Conservation (phyloP, 1,140 invertebrate genomes). For the Latrodectus geometricus region DNA sequence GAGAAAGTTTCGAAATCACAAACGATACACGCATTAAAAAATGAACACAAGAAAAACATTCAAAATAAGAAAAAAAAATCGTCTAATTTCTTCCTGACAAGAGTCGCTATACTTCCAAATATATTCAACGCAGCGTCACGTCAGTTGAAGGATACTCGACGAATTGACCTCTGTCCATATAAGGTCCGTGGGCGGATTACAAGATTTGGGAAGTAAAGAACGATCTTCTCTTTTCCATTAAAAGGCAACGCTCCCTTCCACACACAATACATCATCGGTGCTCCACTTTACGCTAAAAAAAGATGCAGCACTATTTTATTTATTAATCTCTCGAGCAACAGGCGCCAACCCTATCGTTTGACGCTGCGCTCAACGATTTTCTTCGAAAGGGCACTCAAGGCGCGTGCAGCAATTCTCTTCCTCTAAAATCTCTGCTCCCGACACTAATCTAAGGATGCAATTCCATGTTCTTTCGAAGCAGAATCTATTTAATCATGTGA, state of each 20-base stretch:
- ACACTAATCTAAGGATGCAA: no score
- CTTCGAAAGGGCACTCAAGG: not conserved
- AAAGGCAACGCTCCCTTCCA: conserved; percentile 20
- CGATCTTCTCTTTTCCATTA: conserved; percentile 23
- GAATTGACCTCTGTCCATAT: conserved; percentile 45
- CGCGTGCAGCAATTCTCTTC: no score
- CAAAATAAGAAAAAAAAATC: no score
- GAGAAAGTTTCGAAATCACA: no score
- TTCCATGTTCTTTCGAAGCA: no score
- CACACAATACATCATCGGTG: conserved; percentile 45
- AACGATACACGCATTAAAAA: no score
- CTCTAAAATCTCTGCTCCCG: no score
- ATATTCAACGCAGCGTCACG: not conserved
- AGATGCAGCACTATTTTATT: conserved; percentile 31
- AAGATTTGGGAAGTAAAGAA: not conserved
- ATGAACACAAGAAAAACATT: no score
- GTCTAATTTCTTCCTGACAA: no score
- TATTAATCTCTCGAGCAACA: conserved; percentile 37
- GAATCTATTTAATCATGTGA: no score
- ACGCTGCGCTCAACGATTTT: not conserved
- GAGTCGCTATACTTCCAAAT: not conserved
- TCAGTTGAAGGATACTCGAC: not conserved
- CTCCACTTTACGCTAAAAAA: conserved; percentile 50
- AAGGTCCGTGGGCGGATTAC: not conserved
- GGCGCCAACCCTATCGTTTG: conserved; percentile 43